Base-by-base conservation (phyloP, 2,113 vertebrate genomes). In the Oenanthe melanoleuca region DNA sequence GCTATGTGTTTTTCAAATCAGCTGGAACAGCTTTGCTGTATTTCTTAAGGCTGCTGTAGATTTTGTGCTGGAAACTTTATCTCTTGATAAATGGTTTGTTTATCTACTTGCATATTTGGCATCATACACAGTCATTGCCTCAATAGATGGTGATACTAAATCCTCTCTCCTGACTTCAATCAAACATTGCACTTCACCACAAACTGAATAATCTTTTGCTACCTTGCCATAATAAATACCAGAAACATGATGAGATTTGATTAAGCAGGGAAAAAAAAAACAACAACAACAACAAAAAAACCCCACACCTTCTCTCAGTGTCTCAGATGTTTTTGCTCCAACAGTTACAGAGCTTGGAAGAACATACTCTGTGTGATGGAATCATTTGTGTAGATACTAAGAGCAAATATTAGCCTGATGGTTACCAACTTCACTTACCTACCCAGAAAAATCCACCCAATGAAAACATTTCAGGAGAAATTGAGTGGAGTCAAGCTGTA, bases 51-150 rank as follows among this genome's bases (percentile, higher is more conserved):
- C 7, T 88, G 42, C 14, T 64, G 31, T 44, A 73, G 50, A 88
- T 67, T 90, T 86, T 92, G 5, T 80, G 28, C 42, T 53, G 26
- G 31, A 77, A 86, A 78, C 3, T 5, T 75, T 86, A 3, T 60
- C 56, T 59, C 24, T 52, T 80, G 71, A 92, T 72, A 77, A 88
- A 92, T 55, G 75, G 25, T 80, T 92, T 94, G 66, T 84, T 86
- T 92, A 91, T 78, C 64, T 96, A 11, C 85, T 90, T 96, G 57
- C 40, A 61, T 91, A 91, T 90, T 77, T 94, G 72, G 38, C 82
- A 86, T 75, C 61, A 74, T 64, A 55, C 3, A 11, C 8, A 80
- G 72, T 37, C 75, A 86, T 86, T 72, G 50, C 50, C 87, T 88
- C 84, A 88, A 83, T 92, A 83, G 45, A 75, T 69, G 15, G 20